phyloP scores from a whole-genome alignment of 1,140 invertebrate species.

The Gyrodactylus bullatarudis region DNA sequence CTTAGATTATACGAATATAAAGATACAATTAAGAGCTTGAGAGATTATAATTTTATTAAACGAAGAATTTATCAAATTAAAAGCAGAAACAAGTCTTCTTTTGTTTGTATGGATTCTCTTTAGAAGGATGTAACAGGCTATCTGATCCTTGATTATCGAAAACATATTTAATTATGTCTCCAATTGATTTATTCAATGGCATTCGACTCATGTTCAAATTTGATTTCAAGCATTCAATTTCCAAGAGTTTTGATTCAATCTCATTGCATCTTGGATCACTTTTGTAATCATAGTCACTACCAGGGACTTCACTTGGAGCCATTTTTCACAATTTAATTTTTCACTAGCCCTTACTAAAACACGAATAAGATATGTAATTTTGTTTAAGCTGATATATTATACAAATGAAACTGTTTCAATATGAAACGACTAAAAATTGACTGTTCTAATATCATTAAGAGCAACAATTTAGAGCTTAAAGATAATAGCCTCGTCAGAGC shows the following conservation, averaged over 20 bases:
- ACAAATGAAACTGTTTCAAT: neutral
- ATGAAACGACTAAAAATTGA: neutral
- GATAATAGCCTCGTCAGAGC: neutral
- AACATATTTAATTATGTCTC: slow-evolving; percentile 4
- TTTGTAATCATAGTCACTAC: neutral
- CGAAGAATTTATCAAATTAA: no score
- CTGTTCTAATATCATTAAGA: neutral
- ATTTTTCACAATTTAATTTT: neutral
- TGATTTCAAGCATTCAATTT: neutral
- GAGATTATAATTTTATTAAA: no score
- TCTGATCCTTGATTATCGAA: slow-evolving; percentile 2
- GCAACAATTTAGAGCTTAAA: neutral
- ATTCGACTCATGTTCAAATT: slow-evolving; percentile 4
- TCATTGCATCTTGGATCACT: neutral
- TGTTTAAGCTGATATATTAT: neutral
- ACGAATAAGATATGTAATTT: neutral
- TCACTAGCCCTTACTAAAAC: neutral
- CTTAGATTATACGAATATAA: no score
- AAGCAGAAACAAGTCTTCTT: slow-evolving; percentile 7
- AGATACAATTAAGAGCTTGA: no score
- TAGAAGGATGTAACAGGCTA: slow-evolving; percentile 3
- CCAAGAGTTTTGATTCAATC: neutral
- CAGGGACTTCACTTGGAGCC: neutral
- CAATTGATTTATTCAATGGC: slow-evolving; percentile 2
- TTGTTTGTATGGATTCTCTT: slow-evolving; percentile 9